These are phyloP conservation scores for Delphinapterus leucas DNA, from an alignment of 2,113 vertebrate species.

Conservation along the genomic window DNA sequence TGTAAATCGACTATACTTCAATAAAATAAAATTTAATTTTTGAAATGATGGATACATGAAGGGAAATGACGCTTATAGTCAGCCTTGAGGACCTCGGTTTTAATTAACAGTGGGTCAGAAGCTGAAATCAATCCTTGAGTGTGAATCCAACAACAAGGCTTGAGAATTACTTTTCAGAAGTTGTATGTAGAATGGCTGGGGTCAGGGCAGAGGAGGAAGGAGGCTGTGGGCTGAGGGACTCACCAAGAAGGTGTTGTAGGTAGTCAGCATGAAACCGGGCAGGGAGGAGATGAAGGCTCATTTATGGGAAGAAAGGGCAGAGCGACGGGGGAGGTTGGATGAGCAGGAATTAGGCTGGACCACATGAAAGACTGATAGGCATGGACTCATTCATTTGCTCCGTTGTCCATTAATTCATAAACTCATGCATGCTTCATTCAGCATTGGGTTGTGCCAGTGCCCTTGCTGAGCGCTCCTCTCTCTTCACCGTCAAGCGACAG, in stretches of 20 bases:
- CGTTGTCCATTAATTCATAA: neutral
- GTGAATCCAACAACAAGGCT: neutral
- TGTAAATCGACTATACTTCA: neutral
- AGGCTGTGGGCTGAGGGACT: neutral
- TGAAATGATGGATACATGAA: neutral
- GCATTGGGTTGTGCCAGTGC: too few relatives aligned
- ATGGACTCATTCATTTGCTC: neutral
- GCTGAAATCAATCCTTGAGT: neutral
- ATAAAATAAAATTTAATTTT: neutral
- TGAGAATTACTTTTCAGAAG: neutral
- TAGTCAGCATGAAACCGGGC: neutral
- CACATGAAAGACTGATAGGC: neutral
- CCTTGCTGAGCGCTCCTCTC: neutral
- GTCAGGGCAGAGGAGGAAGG: neutral
- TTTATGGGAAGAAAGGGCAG: neutral
- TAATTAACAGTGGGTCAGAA: neutral
- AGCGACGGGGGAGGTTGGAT: neutral
- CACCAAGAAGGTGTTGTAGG: neutral
- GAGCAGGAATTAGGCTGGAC: neutral
- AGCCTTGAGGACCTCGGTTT: neutral
- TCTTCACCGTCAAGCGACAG: fast-evolving
- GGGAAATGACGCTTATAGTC: neutral
- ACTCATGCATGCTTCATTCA: neutral
- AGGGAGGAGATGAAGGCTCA: neutral
- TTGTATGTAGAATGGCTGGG: neutral